Evolutionary conservation across 35 echinoderm and acorn worm genomes (phyloP).

Genomic region (Hemicentrotus pulcherrimus): DNA sequence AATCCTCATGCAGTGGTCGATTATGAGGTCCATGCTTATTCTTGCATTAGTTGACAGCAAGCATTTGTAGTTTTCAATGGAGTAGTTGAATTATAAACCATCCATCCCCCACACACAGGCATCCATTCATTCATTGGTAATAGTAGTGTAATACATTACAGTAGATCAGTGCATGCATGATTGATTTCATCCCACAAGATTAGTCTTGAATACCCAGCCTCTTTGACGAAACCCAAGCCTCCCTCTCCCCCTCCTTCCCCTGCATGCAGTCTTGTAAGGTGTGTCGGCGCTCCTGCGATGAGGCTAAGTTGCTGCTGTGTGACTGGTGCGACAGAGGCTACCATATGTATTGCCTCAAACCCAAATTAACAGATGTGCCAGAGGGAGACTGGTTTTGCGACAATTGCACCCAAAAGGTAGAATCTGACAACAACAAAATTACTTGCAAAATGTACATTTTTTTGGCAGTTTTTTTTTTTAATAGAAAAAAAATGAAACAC

Average conservation of each 20-base stretch:
- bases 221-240: conserved; percentile 5
- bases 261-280: conserved; percentile 91
- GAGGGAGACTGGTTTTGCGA: conserved; percentile 96
- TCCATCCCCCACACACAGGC: neutral
- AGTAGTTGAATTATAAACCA: neutral
- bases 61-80: neutral
- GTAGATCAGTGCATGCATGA: conserved; percentile 31
- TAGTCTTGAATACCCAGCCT: neutral
- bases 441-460: neutral
- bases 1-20: too few species aligned
- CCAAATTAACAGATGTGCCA: conserved; percentile 85
- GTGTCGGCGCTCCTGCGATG: conserved; percentile 92
- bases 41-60: neutral
- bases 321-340: conserved; percentile 99
- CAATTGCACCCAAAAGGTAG: conserved; percentile 92
- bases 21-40: neutral
- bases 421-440: conserved; percentile 23
- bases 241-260: conserved; percentile 41
- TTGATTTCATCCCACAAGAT: neutral
- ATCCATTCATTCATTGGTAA: neutral
- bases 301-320: conserved; percentile 90
- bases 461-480: conserved; percentile 2
- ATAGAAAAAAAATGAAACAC: neutral
- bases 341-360: conserved; percentile 98
- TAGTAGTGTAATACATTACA: neutral